phyloP scores from a whole-genome alignment of 1,140 invertebrate species.

The Bicyclus anynana region DNA sequence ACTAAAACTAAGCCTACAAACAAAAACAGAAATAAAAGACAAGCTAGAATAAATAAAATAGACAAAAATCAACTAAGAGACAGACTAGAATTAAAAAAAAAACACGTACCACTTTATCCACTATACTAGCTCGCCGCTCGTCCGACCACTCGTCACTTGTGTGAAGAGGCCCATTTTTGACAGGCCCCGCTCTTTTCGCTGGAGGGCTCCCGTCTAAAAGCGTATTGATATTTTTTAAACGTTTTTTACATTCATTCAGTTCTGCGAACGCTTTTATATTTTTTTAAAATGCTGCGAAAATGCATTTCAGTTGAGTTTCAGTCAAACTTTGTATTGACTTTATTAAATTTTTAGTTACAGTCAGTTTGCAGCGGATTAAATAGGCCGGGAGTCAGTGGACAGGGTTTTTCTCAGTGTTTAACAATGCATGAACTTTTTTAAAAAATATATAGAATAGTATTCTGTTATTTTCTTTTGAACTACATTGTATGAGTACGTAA shows the following conservation, averaged over 20 bases:
- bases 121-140: slow-evolving; percentile 24
- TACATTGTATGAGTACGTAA: too few relatives aligned
- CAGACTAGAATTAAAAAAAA: not conserved
- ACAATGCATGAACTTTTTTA: too few relatives aligned
- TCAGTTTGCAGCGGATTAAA: not conserved
- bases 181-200: slow-evolving; percentile 37
- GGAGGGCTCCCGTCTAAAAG: slow-evolving; percentile 50
- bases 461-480: too few relatives aligned
- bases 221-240: slow-evolving; percentile 17
- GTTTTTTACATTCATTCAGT: not conserved
- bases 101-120: slow-evolving; percentile 17
- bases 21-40: too few relatives aligned
- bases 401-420: not conserved
- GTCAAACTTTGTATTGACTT: not conserved
- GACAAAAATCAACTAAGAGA: not conserved
- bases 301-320: not conserved
- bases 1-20: too few relatives aligned
- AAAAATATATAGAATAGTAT: too few relatives aligned
- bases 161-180: slow-evolving; percentile 51
- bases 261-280: slow-evolving; percentile 1
- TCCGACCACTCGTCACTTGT: slow-evolving; percentile 43
- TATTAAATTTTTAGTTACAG: not conserved
- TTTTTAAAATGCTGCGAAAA: not conserved
- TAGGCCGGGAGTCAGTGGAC: not conserved
- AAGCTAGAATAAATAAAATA: too few relatives aligned